Base-by-base conservation (phyloP, 2,888 invertebrate species). In the Eumacrocentrus americanus region DNA sequence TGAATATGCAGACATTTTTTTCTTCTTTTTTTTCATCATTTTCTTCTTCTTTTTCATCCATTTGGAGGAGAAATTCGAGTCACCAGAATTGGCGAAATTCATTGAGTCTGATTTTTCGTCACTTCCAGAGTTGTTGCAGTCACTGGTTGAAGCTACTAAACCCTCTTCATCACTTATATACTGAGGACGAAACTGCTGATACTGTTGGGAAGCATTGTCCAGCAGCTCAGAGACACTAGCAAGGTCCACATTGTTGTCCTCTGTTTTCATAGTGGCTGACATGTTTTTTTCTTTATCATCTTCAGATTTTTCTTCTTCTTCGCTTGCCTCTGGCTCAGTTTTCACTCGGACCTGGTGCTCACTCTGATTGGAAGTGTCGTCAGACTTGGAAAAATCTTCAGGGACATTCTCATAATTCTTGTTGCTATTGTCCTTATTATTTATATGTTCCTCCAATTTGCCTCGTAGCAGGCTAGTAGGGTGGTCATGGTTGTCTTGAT, bases 1-100 rank as follows among this genome's bases (percentile, higher is more conserved):
- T 50, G 95, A 95, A 80, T 98, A 98, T 0, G 97, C 97, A 11
- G 95, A 96, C 72, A 94, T 92, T 81, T 95, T 95, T 81, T 95
- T 95, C 71, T 76, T 77, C 72, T 75, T 78, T 60, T 77, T 78
- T 61, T 72, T 77, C 57, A 71, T 75, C 58, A 74, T 75, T 52
- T 70, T 73, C 35, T 71, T 74, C 54, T 71, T 73, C 50, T 72
- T 72, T 52, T 69, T 70, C 38, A 58, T 64, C 0, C 68, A 69
- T 9, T 70, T 70, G 11, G 61, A 60, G 0, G 75, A 68, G 2
- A 71, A 64, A 1, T 67, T 62, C 0, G 76, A 74, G 29, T 84
- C 84, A 46, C 83, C 84, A 47, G 83, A 84, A 35, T 82, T 83
- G 0, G 82, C 82, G 0, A 82, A 81, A 40, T 85, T 84, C 62